Conservation (phyloP, 1,140 invertebrate species). For the Harlomillsia oculata region DNA sequence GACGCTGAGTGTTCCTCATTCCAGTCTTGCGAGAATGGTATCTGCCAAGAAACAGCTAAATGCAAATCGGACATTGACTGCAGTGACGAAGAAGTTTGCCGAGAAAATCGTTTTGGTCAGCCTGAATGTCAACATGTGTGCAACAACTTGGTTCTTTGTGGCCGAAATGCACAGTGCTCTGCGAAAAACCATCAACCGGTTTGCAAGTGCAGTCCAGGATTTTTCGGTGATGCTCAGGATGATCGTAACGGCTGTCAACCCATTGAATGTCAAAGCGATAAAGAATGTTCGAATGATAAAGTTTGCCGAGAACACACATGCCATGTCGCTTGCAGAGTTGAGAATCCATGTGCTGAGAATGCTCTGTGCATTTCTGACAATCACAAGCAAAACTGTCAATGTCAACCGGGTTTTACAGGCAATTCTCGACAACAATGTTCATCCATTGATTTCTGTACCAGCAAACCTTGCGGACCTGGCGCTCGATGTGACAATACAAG, state of each 20-base stretch:
- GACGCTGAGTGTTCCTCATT: conserved; percentile 68
- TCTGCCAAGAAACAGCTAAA: conserved; percentile 67
- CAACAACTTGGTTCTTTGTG: conserved; percentile 23
- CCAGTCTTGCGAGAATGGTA: conserved; percentile 68
- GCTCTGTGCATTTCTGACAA: conserved; percentile 70
- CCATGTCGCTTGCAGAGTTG: conserved; percentile 67
- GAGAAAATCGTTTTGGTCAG: conserved; percentile 55
- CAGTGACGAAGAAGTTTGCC: conserved; percentile 54
- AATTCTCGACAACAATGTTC: conserved; percentile 44
- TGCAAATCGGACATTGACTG: conserved; percentile 63
- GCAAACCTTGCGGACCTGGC: conserved; percentile 66
- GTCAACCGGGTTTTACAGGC: conserved; percentile 63
- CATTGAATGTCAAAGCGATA: conserved; percentile 60
- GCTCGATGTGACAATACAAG: conserved; percentile 71
- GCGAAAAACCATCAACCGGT: conserved; percentile 57
- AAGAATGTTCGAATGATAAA: conserved; percentile 69
- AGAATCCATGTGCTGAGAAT: conserved; percentile 71
- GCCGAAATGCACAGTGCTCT: conserved; percentile 44
- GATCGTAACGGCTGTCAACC: conserved; percentile 61
- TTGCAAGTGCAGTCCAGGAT: conserved; percentile 66
- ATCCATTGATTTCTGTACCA: conserved; percentile 66
- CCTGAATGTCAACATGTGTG: conserved; percentile 29
- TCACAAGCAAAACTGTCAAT: conserved; percentile 53
- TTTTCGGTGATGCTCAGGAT: conserved; percentile 63
- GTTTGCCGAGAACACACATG: conserved; percentile 68